A percentile compares a stretch with the other conserved stretches of the same genome.
Evolutionary conservation across 2,113 vertebrate genomes (phyloP).

Genomic region (Pollimyrus isidori): DNA sequence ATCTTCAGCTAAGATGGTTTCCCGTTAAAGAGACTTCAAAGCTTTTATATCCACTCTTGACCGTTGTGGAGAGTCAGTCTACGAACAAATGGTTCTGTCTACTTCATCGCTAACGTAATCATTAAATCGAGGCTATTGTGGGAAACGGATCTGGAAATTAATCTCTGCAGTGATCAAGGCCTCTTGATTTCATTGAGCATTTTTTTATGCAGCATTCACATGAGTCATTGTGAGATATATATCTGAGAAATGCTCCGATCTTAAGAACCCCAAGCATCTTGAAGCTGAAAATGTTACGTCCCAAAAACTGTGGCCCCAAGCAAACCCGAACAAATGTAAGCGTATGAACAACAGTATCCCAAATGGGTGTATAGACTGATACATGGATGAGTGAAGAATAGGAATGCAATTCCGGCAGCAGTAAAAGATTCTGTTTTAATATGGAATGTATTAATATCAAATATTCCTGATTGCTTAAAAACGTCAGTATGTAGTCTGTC

Average conservation of each 20-base stretch:
- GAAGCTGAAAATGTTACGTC: background rate
- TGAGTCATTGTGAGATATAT: background rate
- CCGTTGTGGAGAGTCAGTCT: background rate
- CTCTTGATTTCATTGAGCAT: background rate
- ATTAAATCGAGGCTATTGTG: background rate
- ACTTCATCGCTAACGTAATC: background rate
- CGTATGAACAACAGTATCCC: background rate
- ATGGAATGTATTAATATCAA: background rate
- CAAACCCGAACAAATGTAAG: background rate
- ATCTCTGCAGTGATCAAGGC: background rate
- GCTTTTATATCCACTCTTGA: background rate
- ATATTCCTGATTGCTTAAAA: background rate
- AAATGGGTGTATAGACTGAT: background rate
- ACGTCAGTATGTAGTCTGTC: background rate
- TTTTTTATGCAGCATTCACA: background rate
- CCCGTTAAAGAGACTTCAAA: background rate
- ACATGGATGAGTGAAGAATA: background rate
- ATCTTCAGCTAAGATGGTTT: background rate
- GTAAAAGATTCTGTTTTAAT: background rate
- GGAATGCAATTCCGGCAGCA: background rate
- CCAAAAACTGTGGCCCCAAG: background rate
- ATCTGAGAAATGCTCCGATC: background rate
- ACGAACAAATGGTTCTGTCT: background rate
- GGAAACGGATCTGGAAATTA: background rate
- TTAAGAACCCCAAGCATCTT: background rate